Evolutionary conservation across 1,140 invertebrate species (phyloP).

Genomic region (Drosophila obscura): DNA sequence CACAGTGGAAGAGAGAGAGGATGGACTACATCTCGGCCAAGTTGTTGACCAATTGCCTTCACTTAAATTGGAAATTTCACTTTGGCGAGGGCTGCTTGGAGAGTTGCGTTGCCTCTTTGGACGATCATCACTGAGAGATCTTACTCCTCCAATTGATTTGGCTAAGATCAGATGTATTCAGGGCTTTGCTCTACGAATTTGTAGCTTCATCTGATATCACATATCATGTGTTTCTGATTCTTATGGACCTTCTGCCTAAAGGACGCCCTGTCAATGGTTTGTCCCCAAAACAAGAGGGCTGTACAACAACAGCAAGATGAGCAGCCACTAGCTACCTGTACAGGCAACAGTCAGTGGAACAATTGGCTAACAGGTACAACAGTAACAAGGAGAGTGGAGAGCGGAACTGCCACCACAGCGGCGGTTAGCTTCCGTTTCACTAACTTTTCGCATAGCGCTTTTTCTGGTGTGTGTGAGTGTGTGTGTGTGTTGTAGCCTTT

Average conservation of each 20-base stretch:
- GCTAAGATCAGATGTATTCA: background rate
- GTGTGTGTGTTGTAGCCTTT: conserved; percentile 16
- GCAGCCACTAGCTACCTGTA: no score
- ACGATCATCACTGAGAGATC: no score
- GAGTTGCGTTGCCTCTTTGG: background rate
- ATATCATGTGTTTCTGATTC: conserved; percentile 7
- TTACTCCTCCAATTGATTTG: background rate
- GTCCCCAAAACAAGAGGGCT: conserved; percentile 41
- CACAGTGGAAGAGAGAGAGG: conserved; percentile 1
- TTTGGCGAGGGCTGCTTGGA: conserved; percentile 21
- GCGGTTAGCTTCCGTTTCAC: conserved; percentile 68
- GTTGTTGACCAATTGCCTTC: conserved; percentile 56
- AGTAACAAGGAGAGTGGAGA: conserved; percentile 33
- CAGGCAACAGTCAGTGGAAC: conserved; percentile 50
- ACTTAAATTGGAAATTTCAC: conserved; percentile 50
- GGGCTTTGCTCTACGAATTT: no score
- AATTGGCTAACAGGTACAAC: conserved; percentile 57
- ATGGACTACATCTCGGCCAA: conserved; percentile 46
- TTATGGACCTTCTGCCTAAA: conserved; percentile 17
- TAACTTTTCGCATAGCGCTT: conserved; percentile 75
- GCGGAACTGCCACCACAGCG: conserved; percentile 28
- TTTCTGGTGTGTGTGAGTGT: conserved; percentile 28
- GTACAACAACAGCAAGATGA: conserved; percentile 14
- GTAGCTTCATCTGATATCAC: no score
- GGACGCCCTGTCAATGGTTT: conserved; percentile 12